Evolutionary conservation across 2,797 vertebrate species (phyloP).

Genomic region (Triplophysa bombifrons): DNA sequence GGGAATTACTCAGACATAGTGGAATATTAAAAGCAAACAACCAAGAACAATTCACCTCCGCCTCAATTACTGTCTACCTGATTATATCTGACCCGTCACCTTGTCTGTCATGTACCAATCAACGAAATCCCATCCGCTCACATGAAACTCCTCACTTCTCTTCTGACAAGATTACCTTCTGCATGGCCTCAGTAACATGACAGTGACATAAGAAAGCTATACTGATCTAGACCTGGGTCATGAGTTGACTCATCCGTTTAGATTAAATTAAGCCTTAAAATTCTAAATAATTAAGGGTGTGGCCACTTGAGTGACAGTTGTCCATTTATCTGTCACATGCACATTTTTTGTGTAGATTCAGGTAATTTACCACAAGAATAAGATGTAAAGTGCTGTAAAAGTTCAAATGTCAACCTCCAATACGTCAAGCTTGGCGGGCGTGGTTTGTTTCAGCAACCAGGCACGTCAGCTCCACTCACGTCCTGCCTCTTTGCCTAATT

Average conservation of each 20-base stretch:
- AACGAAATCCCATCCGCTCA: conserved; percentile 43
- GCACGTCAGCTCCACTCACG: no score
- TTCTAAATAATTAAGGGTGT: no score
- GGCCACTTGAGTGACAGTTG: no score
- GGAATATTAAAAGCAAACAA: conserved; percentile 85
- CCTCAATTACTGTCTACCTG: conserved; percentile 75
- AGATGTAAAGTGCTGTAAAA: no score
- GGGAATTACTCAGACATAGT: conserved; percentile 50
- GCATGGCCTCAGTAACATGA: conserved; percentile 1
- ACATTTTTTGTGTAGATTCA: no score
- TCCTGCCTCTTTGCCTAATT: no score
- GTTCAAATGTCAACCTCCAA: no score
- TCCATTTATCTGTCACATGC: no score
- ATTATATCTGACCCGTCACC: conserved; percentile 80
- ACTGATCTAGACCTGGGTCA: conserved; percentile 21
- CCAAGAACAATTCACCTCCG: conserved; percentile 77
- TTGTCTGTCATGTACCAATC: conserved; percentile 69
- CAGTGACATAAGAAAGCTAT: conserved; percentile 10
- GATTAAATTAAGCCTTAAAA: no score
- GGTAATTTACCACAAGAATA: no score
- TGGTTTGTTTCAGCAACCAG: no score
- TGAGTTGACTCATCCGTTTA: conserved; percentile 1
- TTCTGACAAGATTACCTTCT: conserved; percentile 4
- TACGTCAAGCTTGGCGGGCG: no score
- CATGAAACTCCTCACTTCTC: conserved; percentile 8